Evolutionary conservation across 1,140 invertebrate species (phyloP), one percentile per base, ranked within the genome.

Genomic region (Danaus plexippus): DNA sequence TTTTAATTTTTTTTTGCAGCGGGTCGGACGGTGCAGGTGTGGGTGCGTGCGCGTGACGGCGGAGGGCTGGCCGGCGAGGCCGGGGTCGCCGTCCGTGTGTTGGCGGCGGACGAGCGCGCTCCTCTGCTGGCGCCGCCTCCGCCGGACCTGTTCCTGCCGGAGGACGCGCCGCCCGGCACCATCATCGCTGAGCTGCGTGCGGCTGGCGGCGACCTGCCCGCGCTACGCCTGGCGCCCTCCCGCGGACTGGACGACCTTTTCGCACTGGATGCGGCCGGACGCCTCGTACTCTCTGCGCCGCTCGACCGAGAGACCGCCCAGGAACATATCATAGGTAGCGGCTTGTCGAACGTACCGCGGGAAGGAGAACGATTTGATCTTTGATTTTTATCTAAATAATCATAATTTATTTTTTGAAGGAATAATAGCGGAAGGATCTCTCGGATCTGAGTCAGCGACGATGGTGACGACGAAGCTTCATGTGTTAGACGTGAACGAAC

Each of bases 401-500:
- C 22, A 8, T 3, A 32, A 32, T 47, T 15, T 11, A 54, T 47
- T 10, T 9, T 40, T 12, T n/a, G 11, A 52, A 78, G 79, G 92
- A 1, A 90, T 97, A 3, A 87, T 93, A 11, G 95, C 94, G n/a
- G 91, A 95, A 71, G 95, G 94, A 1, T 89, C 92, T 57, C 93
- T 92, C 3, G 91, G 91, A 64, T 94, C 94, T 22, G 90, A 92
- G 7, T 81, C 95, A 5, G 93, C 90, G 11, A 90, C 92, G 0
- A 88, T 95, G 48, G 90, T 92, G n/a, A 90, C 93, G 78, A 92
- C 97, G 57, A 88, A 90, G 3, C 88, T 98, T 42, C 92, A 94
- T 69, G 92, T 98, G 18, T 86, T 95, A 47, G 96, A 98, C 80
- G 94, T 95, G 62, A 98, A 98, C 79, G 96, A 98, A 83, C 94